Conservation (phyloP, 1,140 invertebrate species). For the Drosophila paulistorum region DNA sequence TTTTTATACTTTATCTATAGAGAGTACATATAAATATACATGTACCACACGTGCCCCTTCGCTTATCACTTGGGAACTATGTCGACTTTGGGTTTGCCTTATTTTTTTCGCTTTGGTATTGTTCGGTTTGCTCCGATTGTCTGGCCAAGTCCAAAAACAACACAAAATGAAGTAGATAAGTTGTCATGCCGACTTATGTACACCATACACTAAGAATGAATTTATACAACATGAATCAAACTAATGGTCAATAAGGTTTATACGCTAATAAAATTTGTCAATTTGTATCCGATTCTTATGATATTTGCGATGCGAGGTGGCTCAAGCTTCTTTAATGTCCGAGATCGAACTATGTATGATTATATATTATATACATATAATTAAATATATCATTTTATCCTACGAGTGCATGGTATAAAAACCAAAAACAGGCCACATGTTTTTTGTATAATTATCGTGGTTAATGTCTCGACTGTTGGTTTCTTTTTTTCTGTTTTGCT, state of each 20-base stretch:
- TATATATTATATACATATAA: too few relatives aligned
- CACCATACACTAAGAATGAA: too few relatives aligned
- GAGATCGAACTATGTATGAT: too few relatives aligned
- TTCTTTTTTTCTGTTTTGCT: conserved; percentile 30
- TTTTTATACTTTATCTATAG: conserved; percentile 1
- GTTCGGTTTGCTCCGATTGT: conserved; percentile 35
- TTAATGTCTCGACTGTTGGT: conserved; percentile 65
- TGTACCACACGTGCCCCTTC: conserved; percentile 15
- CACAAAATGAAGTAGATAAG: too few relatives aligned
- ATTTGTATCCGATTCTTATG: too few relatives aligned
- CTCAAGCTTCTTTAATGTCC: too few relatives aligned
- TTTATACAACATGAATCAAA: too few relatives aligned
- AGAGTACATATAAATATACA: neutral
- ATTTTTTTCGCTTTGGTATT: conserved; percentile 24
- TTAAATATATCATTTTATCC: too few relatives aligned
- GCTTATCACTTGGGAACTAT: conserved; percentile 18
- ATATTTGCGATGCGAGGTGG: too few relatives aligned
- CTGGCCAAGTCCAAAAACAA: conserved; percentile 36
- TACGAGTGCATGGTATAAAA: conserved; percentile 13
- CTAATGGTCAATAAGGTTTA: too few relatives aligned
- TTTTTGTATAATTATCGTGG: conserved; percentile 79
- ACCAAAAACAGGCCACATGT: conserved; percentile 60
- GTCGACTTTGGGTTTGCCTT: conserved; percentile 38
- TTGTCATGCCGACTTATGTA: too few relatives aligned
- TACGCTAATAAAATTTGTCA: too few relatives aligned